phyloP scores from a whole-genome alignment of 2,888 invertebrate genomes.

The Hedya salicella region DNA sequence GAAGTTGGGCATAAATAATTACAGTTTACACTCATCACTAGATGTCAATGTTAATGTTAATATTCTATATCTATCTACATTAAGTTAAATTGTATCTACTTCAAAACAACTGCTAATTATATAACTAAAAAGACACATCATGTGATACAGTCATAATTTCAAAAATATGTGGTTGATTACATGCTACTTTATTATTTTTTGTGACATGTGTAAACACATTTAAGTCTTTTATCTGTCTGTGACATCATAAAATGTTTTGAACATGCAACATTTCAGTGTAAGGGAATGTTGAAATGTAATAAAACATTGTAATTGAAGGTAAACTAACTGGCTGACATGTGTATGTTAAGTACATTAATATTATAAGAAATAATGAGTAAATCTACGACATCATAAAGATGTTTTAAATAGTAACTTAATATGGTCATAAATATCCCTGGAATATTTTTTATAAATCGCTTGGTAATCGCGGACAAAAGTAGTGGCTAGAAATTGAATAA shows the following conservation, averaged over 20 bases:
- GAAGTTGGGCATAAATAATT: too few relatives aligned
- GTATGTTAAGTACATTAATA: neutral
- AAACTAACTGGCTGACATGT: neutral
- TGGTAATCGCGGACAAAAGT: too few relatives aligned
- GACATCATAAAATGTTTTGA: constrained; percentile 27
- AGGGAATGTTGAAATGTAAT: constrained; percentile 6
- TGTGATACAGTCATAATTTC: constrained; percentile 13
- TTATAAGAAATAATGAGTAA: neutral
- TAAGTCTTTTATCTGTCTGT: constrained; percentile 25
- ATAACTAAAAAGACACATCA: neutral
- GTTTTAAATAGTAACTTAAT: too few relatives aligned
- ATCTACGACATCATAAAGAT: too few relatives aligned
- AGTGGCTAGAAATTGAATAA: too few relatives aligned
- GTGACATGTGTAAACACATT: constrained; percentile 33
- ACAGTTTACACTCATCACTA: too few relatives aligned
- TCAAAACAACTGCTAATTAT: neutral
- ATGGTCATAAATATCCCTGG: too few relatives aligned
- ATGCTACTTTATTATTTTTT: constrained; percentile 18
- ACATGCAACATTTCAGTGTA: constrained; percentile 19
- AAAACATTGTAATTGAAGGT: neutral
- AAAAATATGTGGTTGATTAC: constrained; percentile 21
- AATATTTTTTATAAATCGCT: too few relatives aligned
- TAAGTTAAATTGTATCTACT: neutral
- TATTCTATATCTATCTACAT: too few relatives aligned
- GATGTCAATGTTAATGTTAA: too few relatives aligned